Base-by-base conservation (phyloP, 2,113 vertebrate species). In the Etia nguti region DNA sequence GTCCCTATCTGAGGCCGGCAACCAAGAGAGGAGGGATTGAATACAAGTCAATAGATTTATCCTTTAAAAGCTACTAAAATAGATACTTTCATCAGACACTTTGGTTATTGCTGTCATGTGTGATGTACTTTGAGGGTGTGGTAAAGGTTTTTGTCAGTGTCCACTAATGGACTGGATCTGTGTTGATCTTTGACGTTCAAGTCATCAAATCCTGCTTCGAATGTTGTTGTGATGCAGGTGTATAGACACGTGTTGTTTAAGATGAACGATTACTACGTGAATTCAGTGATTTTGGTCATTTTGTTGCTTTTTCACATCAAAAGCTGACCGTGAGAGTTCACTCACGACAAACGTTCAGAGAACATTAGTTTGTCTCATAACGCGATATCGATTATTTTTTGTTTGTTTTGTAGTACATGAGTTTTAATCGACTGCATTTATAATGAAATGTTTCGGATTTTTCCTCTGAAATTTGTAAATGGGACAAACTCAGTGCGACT, bases 121-220 rank as follows among this genome's bases (percentile, higher is more conserved):
- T 12, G 16, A 73, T 26, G 8, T 81, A 4, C 87, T 82, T 83
- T 81, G 68, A 83, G 83, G 11, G 56, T 0, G 2, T 1, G 2
- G 3, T 73, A 62, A 92, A 86, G 92, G 52, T 85, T 92, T 86
- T 79, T 55, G 18, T 43, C 60, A 87, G 83, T 80, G 81, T 90
- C 31, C 24, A 3, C 60, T 80, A 87, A 88, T 75, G 86, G 59
- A 80, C 55, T 54, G 1, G 6, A 3, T 15, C 6, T 2, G 0
- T 2, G 8, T 81, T 26, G 62, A 83, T 83, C 54, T 50, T 36
- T 18, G 31, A 12, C n/a, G 29, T 10, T 8, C 0, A n/a, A n/a
- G 56, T 82, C 48, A 6, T 50, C 1, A 55, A 10, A 46, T 18
- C 68, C 41, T 73, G 13, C 38, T 46, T 46, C 2, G 3, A 46